Evolutionary conservation across 2,113 vertebrate genomes (phyloP).

Genomic region (Corythornis cristatus): DNA sequence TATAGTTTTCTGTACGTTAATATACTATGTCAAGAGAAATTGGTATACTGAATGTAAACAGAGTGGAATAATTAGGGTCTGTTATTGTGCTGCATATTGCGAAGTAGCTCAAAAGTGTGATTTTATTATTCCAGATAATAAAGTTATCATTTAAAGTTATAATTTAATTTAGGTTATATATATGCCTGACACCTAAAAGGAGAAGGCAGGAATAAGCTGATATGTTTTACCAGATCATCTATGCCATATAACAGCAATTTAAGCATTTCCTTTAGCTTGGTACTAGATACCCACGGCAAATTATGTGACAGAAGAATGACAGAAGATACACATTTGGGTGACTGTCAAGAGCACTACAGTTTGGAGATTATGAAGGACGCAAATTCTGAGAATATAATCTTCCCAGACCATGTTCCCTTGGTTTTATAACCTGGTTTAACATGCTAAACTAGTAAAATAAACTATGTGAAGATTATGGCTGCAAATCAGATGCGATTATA

Average conservation of each 20-base stretch:
- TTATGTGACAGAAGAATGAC: neutral
- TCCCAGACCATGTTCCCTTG: neutral
- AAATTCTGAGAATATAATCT: neutral
- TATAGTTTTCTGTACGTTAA: rapidly evolving
- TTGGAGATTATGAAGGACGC: neutral
- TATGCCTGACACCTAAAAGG: neutral
- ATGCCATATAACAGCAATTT: neutral
- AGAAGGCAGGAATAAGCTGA: neutral
- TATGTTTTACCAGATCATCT: neutral
- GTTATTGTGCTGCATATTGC: neutral
- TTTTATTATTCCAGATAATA: neutral
- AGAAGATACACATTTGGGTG: neutral
- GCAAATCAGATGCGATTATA: constrained; percentile 55
- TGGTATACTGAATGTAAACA: neutral
- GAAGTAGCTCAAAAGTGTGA: neutral
- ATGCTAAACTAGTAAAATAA: constrained; percentile 17
- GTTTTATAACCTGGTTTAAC: constrained; percentile 17
- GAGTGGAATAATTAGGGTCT: neutral
- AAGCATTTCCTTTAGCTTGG: neutral
- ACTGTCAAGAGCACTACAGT: neutral
- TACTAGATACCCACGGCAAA: neutral
- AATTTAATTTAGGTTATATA: neutral
- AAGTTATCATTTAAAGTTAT: neutral
- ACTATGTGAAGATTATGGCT: constrained; percentile 14
- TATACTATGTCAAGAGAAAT: neutral